Percentiles rank a stretch among this genome's conserved stretches.
Evolutionary conservation across 2,113 vertebrate genomes (phyloP).

Genomic region (Mustela nigripes): DNA sequence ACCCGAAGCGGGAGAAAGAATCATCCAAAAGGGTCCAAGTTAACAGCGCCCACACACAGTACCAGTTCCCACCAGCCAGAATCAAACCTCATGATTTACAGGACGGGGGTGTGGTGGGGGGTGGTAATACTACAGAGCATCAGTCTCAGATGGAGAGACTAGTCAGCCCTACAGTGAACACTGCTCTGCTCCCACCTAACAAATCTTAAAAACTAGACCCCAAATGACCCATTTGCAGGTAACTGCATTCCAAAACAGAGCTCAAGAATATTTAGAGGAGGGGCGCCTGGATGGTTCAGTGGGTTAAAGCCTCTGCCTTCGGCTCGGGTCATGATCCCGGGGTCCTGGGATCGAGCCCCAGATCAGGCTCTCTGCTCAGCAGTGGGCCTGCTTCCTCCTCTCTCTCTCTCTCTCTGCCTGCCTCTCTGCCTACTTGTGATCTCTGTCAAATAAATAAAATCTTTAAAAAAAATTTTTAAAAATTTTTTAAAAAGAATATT

Average conservation of each 20-base stretch:
- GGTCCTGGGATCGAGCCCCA: no score
- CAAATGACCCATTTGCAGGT: not conserved
- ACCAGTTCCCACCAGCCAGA: not conserved
- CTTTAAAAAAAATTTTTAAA: no score
- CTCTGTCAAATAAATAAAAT: no score
- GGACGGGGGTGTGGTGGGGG: no score
- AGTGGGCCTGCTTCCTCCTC: no score
- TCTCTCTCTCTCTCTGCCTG: no score
- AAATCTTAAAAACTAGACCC: not conserved
- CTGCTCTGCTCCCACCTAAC: not conserved
- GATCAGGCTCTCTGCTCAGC: no score
- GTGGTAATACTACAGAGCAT: not conserved
- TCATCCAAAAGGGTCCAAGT: not conserved
- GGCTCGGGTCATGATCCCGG: no score
- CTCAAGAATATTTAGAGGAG: not conserved
- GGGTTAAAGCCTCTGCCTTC: no score
- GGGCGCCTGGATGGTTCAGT: no score
- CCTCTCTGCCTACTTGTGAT: no score
- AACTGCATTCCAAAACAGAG: not conserved
- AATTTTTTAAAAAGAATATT: not conserved
- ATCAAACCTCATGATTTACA: not conserved
- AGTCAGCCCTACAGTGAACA: not conserved
- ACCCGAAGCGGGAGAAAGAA: not conserved
- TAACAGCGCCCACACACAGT: not conserved
- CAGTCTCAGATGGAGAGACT: not conserved